These are phyloP conservation scores for Poecilia gillii DNA, from an alignment of 2,797 vertebrate genomes.

Conservation along the genomic window DNA sequence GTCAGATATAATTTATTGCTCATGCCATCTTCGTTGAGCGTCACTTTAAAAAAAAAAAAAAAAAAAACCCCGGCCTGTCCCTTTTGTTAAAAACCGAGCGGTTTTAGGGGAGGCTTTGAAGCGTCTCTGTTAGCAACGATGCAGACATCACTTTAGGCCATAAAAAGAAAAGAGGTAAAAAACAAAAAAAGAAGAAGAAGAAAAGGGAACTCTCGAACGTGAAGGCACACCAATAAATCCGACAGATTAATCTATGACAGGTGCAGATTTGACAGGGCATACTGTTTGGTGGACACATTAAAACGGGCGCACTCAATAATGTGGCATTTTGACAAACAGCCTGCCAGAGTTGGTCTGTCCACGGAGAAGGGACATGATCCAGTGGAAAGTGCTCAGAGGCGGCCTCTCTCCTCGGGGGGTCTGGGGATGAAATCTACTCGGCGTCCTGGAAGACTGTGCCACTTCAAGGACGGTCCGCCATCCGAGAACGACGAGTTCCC, in stretches of 20 bases:
- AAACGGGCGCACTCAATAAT: slow-evolving; percentile 59
- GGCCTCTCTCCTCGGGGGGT: slow-evolving; percentile 38
- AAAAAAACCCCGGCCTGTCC: neutral
- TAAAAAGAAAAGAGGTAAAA: neutral
- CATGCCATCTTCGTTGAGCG: neutral
- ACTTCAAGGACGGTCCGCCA: slow-evolving; percentile 62
- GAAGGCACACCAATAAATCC: slow-evolving; percentile 23
- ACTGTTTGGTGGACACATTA: slow-evolving; percentile 51
- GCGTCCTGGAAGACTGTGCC: slow-evolving; percentile 63
- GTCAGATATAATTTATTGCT: neutral
- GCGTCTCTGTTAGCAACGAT: neutral
- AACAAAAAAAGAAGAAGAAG: neutral
- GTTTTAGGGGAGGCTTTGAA: neutral
- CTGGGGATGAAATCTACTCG: slow-evolving; percentile 56
- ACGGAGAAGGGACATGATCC: slow-evolving; percentile 49
- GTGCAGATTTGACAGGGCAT: slow-evolving; percentile 29
- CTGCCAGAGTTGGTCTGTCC: slow-evolving; percentile 62
- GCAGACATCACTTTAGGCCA: neutral
- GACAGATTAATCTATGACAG: slow-evolving; percentile 45
- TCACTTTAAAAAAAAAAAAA: neutral
- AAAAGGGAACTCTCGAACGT: neutral
- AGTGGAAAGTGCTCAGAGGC: slow-evolving; percentile 56
- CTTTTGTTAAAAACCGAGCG: neutral
- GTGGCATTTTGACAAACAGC: slow-evolving; percentile 75
- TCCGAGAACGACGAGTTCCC: slow-evolving; percentile 44